Evolutionary conservation across 1,140 invertebrate species (phyloP).

Genomic region (Brachionus asplanchnoidis): DNA sequence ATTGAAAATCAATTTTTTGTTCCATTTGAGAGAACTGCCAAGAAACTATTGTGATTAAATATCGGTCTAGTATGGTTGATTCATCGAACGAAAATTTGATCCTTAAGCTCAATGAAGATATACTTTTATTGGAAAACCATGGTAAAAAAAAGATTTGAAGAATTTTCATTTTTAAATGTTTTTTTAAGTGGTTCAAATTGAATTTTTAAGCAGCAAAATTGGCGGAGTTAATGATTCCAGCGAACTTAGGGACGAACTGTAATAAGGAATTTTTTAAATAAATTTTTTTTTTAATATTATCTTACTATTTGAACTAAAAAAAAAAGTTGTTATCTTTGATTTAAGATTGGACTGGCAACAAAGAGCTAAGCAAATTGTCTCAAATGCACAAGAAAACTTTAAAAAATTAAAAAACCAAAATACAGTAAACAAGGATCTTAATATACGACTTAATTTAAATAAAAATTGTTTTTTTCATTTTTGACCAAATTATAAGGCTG

Average conservation of each 20-base stretch:
- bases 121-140: neutral
- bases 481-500: neutral
- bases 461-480: neutral
- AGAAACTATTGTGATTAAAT: neutral
- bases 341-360: slow-evolving; percentile 11
- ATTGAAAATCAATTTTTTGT: slow-evolving; percentile 23
- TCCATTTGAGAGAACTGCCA: neutral
- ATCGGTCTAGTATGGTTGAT: neutral
- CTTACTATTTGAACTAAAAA: neutral
- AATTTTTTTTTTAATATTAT: neutral
- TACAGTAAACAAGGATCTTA: neutral
- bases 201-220: neutral
- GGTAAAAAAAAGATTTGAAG: neutral
- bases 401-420: neutral
- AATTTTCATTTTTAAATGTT: neutral
- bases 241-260: neutral
- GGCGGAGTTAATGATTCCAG: neutral
- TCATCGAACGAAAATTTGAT: neutral
- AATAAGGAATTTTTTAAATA: neutral
- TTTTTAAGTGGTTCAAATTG: neutral
- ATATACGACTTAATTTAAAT: neutral
- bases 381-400: neutral
- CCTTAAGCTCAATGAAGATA: neutral
- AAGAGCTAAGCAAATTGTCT: slow-evolving; percentile 1
- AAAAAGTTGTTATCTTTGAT: slow-evolving; percentile 6